phyloP scores from a whole-genome alignment of 1,140 invertebrate genomes.

The Schlechtendalia chinensis region DNA sequence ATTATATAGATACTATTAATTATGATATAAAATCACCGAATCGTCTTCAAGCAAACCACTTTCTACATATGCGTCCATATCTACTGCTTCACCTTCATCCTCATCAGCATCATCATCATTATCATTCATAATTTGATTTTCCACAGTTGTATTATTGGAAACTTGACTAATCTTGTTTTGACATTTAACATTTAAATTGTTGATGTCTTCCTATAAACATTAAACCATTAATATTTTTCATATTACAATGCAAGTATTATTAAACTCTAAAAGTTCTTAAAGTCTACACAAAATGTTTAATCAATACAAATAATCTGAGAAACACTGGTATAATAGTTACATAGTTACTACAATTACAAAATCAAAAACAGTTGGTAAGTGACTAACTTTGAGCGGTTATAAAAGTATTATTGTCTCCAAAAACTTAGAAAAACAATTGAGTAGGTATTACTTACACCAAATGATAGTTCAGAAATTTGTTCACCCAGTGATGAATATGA shows the following conservation, averaged over 20 bases:
- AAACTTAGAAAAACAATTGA: too few species aligned
- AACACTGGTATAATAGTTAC: too few species aligned
- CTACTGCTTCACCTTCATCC: conserved; percentile 85
- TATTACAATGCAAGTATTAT: not conserved
- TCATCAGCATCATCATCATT: conserved; percentile 59
- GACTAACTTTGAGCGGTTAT: too few species aligned
- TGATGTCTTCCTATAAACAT: not conserved
- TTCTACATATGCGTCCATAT: conserved; percentile 98
- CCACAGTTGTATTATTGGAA: not conserved
- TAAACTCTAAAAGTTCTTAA: too few species aligned
- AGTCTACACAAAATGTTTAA: too few species aligned
- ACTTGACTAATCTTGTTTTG: not conserved
- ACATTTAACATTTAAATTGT: not conserved
- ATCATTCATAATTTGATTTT: not conserved
- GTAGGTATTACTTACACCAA: not conserved
- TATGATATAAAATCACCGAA: conserved; percentile 62
- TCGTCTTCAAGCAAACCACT: conserved; percentile 90
- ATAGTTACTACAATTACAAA: too few species aligned
- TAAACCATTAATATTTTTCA: not conserved
- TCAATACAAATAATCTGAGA: too few species aligned
- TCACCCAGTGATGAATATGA: not conserved
- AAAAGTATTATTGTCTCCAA: too few species aligned
- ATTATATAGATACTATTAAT: not conserved
- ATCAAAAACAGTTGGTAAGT: too few species aligned
- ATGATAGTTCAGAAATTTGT: not conserved